Base-by-base conservation (phyloP, 2,113 vertebrate species). In the Synchiropus splendidus region DNA sequence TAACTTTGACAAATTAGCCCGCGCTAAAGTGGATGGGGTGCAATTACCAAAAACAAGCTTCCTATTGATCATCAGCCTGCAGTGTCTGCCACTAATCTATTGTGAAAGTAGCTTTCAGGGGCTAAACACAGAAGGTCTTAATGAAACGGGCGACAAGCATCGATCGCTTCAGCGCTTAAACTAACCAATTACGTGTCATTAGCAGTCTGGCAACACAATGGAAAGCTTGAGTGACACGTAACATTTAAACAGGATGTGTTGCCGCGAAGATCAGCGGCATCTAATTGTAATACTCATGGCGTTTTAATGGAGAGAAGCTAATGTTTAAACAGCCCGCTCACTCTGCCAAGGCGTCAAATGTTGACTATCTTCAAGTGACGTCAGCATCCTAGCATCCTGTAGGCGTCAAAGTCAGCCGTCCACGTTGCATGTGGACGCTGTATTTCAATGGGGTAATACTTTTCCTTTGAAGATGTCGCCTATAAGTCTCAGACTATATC, bases 101-200 rank as follows among this genome's bases (percentile, higher is more conserved):
- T 67, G 62, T 46, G 39, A 49, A 51, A 53, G 35, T 35, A 31
- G 49, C 58, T 61, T 75, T 77, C 74, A 50, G 54, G 44, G 48
- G 74, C 67, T 74, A 64, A 67, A 51, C 61, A 54, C 54, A 53
- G 48, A 58, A 37, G 48, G 56, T 48, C 48, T 51, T 70, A 81
- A 83, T 79, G 67, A 79, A 83, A 78, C 74, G 54, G 77, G 69
- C 54, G 63, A 62, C 69, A 55, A 67, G 18, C 56, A 83, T 81
- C 64, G 76, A 82, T 83, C 61, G 58, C 42, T 47, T 57, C 51
- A 51, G 58, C 33, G 49, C 44, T 55, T 51, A 53, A 50, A 64
- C 50, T 38, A 47, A 68, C 69, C 61, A 51, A 69, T 81, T 75
- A 67, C 42, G 58, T 36, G 35, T 62, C 66, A 78, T 75, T 74